Conservation (phyloP, 1,140 invertebrate genomes). For the Halyomorpha halys region DNA sequence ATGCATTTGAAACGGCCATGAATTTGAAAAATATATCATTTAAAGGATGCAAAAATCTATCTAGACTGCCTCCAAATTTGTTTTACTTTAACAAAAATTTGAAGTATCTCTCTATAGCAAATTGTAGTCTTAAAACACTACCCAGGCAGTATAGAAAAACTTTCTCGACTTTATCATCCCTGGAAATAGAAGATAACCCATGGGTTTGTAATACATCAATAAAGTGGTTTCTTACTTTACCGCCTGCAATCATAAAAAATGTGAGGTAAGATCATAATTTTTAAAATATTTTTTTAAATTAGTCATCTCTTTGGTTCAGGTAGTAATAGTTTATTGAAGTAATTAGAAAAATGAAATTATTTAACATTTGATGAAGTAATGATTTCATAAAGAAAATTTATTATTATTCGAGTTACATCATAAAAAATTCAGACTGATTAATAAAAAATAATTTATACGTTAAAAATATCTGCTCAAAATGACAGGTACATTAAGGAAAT, state of each 20-base stretch:
- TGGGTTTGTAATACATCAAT: slow-evolving; percentile 23
- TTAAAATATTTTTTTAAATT: neutral
- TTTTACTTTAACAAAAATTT: slow-evolving; percentile 20
- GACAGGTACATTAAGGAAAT: too few species aligned
- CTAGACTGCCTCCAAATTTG: neutral
- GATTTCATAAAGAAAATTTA: neutral
- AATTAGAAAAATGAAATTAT: neutral
- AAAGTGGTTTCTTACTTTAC: slow-evolving; percentile 17
- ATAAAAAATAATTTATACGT: neutral
- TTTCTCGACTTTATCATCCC: slow-evolving; percentile 1
- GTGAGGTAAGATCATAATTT: slow-evolving; percentile 8
- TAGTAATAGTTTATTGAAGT: neutral
- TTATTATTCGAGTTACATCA: too few species aligned
- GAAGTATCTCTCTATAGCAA: slow-evolving; percentile 16
- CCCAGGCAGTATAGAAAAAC: slow-evolving; percentile 3
- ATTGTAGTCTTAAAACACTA: slow-evolving; percentile 22
- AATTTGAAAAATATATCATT: slow-evolving; percentile 21
- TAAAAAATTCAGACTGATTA: neutral
- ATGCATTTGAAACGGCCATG: slow-evolving; percentile 14
- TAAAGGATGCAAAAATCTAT: slow-evolving; percentile 21
- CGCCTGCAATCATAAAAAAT: neutral
- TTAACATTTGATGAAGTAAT: neutral
- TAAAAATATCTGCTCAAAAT: too few species aligned
- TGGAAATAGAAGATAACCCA: slow-evolving; percentile 23
- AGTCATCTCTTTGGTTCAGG: too few species aligned